Evolutionary conservation across 2,888 invertebrate genomes (phyloP), one percentile per base, ranked within the genome.

Genomic region (Polydrusus cervinus): DNA sequence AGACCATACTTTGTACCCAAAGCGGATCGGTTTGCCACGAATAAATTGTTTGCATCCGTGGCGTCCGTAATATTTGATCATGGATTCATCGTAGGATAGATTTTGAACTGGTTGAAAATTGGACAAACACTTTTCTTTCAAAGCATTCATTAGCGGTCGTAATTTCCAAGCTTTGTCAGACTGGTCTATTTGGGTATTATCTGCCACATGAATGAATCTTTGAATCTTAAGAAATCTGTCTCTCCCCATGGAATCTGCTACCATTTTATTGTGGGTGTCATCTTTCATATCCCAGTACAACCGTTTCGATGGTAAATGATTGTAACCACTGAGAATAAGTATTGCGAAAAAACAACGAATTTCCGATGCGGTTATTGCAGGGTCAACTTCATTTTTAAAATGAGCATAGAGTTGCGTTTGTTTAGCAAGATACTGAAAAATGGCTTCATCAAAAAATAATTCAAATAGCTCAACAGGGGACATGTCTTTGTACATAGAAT

Each of bases 401-500:
- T 43, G 43, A 43, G 43, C 43, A 43, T 43, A 43, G 43, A 43
- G 43, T 43, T 43, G 43, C 43, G 43, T 11, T 43, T 43, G 43
- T 7, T 43, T 43, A 43, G 43, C 43, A 43, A 43, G 43, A 11
- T 43, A 43, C 43, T 43, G 43, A 43, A 43, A 43, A 43, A 11
- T 43, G 13, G 9, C 11, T 43, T 43, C 11, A 11, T 43, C 43
- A 43, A 9, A 51, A 51, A 51, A 51, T 20, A 51, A 20, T 51
- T 51, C 51, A 51, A 51, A 51, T 14, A 51, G 51, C 20, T 51
- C 51, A 51, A 16, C 16, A 51, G 16, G 20, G 16, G 51, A 20
- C 51, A 51, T 51, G 20, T 51, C 51, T 14, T 51, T 51, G 51
- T 51, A 51, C 51, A 51, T 51, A 51, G 16, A 16, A 20, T 51